These are phyloP conservation scores for Acanthopagrus latus DNA, from an alignment of 2,797 vertebrate species.

Conservation along the genomic window DNA sequence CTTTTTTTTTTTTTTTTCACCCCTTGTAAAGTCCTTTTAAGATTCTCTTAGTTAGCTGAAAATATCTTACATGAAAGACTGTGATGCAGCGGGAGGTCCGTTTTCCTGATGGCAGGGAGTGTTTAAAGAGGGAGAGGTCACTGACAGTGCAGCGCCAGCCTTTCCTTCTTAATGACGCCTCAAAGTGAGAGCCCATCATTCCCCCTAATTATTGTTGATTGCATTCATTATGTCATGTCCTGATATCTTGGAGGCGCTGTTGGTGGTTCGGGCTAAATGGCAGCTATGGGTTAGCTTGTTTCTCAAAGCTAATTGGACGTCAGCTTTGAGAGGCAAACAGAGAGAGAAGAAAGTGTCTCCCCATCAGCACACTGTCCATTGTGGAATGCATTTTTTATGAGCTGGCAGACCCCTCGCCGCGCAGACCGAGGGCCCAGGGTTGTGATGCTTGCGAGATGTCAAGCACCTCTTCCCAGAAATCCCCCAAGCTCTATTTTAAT, in stretches of 20 bases:
- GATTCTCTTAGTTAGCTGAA: slow-evolving; percentile 46
- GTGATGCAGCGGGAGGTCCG: slow-evolving; percentile 53
- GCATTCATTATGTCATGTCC: slow-evolving; percentile 83
- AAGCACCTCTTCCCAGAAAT: slow-evolving; percentile 66
- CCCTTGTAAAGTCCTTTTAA: slow-evolving; percentile 34
- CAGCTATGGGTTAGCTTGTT: slow-evolving; percentile 74
- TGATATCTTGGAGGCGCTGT: slow-evolving; percentile 72
- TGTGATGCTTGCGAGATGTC: slow-evolving; percentile 69
- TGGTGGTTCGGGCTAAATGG: slow-evolving; percentile 80
- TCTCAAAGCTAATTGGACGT: slow-evolving; percentile 83
- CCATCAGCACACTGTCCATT: slow-evolving; percentile 75
- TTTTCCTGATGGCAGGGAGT: slow-evolving; percentile 73
- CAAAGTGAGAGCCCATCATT: slow-evolving; percentile 83
- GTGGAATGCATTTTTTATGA: slow-evolving; percentile 82
- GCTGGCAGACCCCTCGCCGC: slow-evolving; percentile 61
- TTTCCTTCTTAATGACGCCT: slow-evolving; percentile 79
- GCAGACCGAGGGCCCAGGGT: slow-evolving; percentile 61
- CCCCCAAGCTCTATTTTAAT: slow-evolving; percentile 76
- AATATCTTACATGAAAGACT: slow-evolving; percentile 72
- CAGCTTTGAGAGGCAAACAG: slow-evolving; percentile 67
- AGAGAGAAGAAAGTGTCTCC: slow-evolving; percentile 56
- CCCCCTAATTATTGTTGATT: slow-evolving; percentile 88
- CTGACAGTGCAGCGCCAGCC: slow-evolving; percentile 66
- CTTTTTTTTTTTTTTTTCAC: not conserved
- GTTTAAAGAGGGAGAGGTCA: slow-evolving; percentile 79